A percentile compares a stretch with the other conserved stretches of the same genome.
Evolutionary conservation across 2,888 invertebrate species (phyloP).

Genomic region (Orthosia gracilis): DNA sequence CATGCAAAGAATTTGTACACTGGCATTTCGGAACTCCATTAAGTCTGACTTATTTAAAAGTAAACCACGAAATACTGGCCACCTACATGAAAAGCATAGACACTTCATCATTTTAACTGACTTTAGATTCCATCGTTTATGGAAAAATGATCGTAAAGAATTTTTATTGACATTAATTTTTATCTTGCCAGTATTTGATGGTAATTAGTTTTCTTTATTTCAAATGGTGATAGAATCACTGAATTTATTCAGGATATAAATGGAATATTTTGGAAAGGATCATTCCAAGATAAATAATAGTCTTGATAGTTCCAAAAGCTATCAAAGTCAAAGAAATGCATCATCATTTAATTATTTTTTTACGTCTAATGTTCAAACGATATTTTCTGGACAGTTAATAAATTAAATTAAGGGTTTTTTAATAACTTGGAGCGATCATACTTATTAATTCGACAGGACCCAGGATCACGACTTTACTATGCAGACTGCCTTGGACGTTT

Average conservation of each 20-base stretch:
- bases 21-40: slow-evolving; percentile 15
- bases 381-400: not conserved
- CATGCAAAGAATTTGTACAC: slow-evolving; percentile 15
- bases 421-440: not conserved
- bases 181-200: not conserved
- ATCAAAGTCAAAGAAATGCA: not conserved
- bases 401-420: not conserved
- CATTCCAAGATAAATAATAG: too few species aligned
- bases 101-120: slow-evolving; percentile 26
- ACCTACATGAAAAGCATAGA: slow-evolving; percentile 29
- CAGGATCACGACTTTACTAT: too few species aligned
- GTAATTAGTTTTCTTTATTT: not conserved
- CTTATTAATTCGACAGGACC: not conserved
- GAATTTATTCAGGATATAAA: not conserved
- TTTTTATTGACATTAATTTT: not conserved
- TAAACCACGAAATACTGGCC: slow-evolving; percentile 7
- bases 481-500: not conserved
- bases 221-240: not conserved
- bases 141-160: not conserved
- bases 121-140: slow-evolving; percentile 25
- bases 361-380: not conserved
- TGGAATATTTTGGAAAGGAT: not conserved
- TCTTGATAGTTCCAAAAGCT: not conserved
- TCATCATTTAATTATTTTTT: too few species aligned
- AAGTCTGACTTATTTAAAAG: not conserved